phyloP scores from a whole-genome alignment of 2,888 invertebrate species.

The Kuschelorhynchus macadamiae region DNA sequence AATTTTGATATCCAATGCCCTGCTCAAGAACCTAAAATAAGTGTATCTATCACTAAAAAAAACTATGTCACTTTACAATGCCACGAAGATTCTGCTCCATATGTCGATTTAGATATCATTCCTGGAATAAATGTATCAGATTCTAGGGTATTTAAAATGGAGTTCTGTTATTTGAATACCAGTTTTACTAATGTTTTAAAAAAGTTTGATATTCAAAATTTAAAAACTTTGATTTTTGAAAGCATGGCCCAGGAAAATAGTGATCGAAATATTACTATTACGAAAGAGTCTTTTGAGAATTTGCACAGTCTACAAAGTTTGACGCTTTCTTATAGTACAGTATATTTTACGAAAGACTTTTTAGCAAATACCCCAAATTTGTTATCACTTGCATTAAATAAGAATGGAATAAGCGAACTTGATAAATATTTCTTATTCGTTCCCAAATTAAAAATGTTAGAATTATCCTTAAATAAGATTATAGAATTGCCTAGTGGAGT shows the following conservation, averaged over 20 bases:
- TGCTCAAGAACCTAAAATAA: constrained; percentile 15
- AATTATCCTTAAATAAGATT: constrained; percentile 78
- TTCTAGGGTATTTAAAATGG: constrained; percentile 70
- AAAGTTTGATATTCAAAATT: constrained; percentile 67
- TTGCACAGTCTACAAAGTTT: constrained; percentile 32
- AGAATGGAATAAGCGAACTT: constrained; percentile 61
- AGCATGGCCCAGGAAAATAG: constrained; percentile 31
- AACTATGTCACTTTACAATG: constrained; percentile 31
- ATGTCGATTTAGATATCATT: constrained; percentile 67
- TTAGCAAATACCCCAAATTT: constrained; percentile 55
- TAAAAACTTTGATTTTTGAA: constrained; percentile 50
- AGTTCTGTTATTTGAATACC: constrained; percentile 70
- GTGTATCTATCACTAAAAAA: constrained; percentile 16
- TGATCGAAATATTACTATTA: constrained; percentile 12
- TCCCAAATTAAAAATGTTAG: constrained; percentile 75
- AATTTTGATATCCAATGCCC: constrained; percentile 35
- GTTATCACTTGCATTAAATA: constrained; percentile 48
- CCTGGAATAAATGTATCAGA: constrained; percentile 69
- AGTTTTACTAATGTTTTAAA: constrained; percentile 70
- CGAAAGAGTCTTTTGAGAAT: constrained; percentile 36
- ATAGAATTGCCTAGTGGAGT: constrained; percentile 74
- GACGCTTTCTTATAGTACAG: constrained; percentile 22
- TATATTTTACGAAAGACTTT: constrained; percentile 47
- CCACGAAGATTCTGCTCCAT: neutral
- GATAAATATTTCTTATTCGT: constrained; percentile 76